Evolutionary conservation across 64 coral and sea anemone species (phyloP), one percentile per base, ranked within the genome.

Genomic region (Stichodactyla helianthus): DNA sequence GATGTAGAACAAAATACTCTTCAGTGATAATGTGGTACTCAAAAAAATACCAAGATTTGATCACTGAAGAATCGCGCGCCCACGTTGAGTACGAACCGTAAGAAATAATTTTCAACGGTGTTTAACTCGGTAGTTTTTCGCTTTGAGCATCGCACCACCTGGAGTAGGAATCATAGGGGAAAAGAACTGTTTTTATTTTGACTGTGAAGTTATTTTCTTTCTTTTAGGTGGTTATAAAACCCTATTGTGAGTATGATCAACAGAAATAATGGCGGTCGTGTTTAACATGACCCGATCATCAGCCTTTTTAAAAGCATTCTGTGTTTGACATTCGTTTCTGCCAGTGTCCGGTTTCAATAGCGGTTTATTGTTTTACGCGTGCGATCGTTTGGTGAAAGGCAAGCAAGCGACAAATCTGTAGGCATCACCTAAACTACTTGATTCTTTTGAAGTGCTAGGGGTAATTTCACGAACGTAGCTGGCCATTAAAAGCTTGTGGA

Each of bases 371-470:
- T 81, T 20, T 81, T 81, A 20, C 78, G 78, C 78, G 78, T 81
- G 78, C 78, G 68, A 90, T 85, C 71, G 84, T 79, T 77, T 79
- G 71, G 77, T 44, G 62, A 82, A 64, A 83, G 88, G 83, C 88
- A 51, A 76, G 83, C 50, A 55, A 35, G 87, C 71, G 83, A 90
- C 82, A 86, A 57, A 77, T 57, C 82, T 82, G 82, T 83, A 89
- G 71, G 83, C 88, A 89, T 26, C 83, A 82, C 81, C 80, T 89
- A 82, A 82, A 81, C 82, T 89, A 82, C 65, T 83, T 59, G 58
- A 52, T 51, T 52, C 26, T 74, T 74, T 81, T 81, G 18, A 81
- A 81, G 78, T 83, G 51, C 53, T 57, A 57, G 83, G 60, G 60
- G 82, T 79, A 77, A 86, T 61, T 84, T 85, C 71, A 90, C 83